Base-by-base conservation (phyloP, 2,888 invertebrate genomes). In the Ormyrus rosae region DNA sequence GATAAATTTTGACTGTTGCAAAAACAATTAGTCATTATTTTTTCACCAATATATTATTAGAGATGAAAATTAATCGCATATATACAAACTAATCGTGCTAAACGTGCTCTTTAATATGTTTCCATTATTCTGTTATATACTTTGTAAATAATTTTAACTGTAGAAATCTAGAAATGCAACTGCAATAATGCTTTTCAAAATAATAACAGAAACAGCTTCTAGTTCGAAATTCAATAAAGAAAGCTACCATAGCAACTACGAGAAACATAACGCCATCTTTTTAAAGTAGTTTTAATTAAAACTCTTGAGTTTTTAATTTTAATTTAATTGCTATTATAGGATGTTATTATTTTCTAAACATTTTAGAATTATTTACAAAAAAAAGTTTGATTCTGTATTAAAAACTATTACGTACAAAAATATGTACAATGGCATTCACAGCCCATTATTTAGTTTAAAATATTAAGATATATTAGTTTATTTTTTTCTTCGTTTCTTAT, bases 41-140 rank as follows among this genome's bases (percentile, higher is more conserved):
- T 13, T 13, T 13, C 13, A 13, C 13, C 13, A 13, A 13, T 13
- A 13, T 13, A 13, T 13, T 13, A 13, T 13, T 13, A 13, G 13
- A 13, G 13, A 13, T 13, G 13, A 13, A 13, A 13, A 13, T 13
- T 13, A 13, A 13, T 13, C 13, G 13, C 13, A 13, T 13, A 13
- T 13, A 13, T 13, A 13, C 13, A 13, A 13, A 13, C 13, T 13
- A 13, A 13, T 13, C 13, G 13, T 13, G 13, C 13, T 13, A 13
- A 13, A 13, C 13, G 13, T 13, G 13, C 13, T 13, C 13, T 13
- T 13, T 13, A 13, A 13, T 13, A 88, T 80, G 81, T 83, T 34
- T 87, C 88, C 90, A 90, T 89, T 69, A 70, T 53, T 61, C 34
- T 2, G 34, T 45, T 69, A 45, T 6, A 34, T 53, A 2, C 2